Percentiles rank a stretch among this genome's conserved stretches.
Evolutionary conservation across 2,888 invertebrate genomes (phyloP).

Genomic region (Polydrusus cervinus): DNA sequence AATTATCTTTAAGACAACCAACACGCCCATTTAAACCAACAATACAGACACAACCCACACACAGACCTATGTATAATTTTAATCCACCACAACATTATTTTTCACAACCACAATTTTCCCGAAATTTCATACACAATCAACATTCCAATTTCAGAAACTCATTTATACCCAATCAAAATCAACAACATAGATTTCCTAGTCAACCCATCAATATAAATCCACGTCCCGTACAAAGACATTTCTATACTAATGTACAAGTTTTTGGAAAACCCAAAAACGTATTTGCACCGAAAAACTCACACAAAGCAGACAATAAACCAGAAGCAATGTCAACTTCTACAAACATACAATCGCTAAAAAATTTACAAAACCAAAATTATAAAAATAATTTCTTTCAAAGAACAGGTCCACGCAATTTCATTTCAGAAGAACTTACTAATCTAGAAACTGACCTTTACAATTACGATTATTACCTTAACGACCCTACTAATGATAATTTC

Average conservation of each 20-base stretch:
- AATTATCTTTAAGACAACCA: neutral
- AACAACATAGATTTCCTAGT: conserved; percentile 21
- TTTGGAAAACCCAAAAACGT: conserved; percentile 47
- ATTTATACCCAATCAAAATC: neutral
- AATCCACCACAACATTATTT: neutral
- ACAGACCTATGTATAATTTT: neutral
- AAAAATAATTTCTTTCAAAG: neutral
- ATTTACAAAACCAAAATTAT: neutral
- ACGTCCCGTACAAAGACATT: conserved; percentile 36
- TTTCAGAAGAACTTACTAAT: conserved; percentile 37
- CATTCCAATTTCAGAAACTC: neutral
- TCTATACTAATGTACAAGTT: conserved; percentile 37
- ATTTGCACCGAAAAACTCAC: conserved; percentile 44
- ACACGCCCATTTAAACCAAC: neutral
- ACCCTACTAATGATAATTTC: neutral
- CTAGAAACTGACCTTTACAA: conserved; percentile 18
- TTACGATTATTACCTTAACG: neutral
- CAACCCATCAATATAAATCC: conserved; percentile 52
- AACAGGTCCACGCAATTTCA: conserved; percentile 14
- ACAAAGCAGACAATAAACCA: conserved; percentile 37
- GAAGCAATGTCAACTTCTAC: conserved; percentile 35
- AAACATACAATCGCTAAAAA: neutral
- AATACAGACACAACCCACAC: neutral
- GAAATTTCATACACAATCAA: neutral
- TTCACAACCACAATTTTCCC: neutral